Conservation (phyloP, 1,140 invertebrate species). For the Polypedilum vanderplanki region DNA sequence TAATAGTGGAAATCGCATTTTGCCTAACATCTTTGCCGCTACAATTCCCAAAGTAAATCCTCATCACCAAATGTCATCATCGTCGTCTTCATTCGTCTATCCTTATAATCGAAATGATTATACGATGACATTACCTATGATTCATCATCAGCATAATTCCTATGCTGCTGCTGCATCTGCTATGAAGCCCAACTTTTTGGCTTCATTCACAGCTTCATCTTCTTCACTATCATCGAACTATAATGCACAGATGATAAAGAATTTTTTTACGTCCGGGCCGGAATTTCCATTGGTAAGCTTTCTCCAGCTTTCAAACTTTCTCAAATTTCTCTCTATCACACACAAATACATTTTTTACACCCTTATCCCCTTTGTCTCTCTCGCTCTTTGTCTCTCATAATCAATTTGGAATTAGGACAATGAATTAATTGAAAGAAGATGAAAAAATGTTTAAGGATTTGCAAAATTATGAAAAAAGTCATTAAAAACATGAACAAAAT, state of each 20-base stretch:
- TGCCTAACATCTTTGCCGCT: neutral
- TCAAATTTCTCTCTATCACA: neutral
- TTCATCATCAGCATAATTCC: conserved; percentile 8
- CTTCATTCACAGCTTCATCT: neutral
- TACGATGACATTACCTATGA: neutral
- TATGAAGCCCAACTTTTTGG: neutral
- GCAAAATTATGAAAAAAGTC: no score
- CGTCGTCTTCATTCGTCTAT: neutral
- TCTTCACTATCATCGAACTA: neutral
- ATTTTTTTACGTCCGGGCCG: conserved; percentile 10
- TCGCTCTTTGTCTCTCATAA: no score
- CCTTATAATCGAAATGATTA: neutral
- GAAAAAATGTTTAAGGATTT: no score
- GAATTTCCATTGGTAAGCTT: conserved; percentile 22
- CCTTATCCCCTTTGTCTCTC: no score
- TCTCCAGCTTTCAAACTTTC: neutral
- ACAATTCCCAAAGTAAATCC: neutral
- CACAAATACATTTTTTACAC: neutral
- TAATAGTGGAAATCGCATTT: neutral
- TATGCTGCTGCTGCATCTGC: neutral
- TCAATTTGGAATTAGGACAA: no score
- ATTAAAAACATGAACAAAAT: no score
- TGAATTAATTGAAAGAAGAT: no score
- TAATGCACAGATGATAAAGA: neutral
- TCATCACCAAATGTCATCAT: neutral